A percentile compares a stretch with the other conserved stretches of the same genome.
Conservation (phyloP, 2,113 vertebrate genomes). For the Oryzias melastigma region DNA sequence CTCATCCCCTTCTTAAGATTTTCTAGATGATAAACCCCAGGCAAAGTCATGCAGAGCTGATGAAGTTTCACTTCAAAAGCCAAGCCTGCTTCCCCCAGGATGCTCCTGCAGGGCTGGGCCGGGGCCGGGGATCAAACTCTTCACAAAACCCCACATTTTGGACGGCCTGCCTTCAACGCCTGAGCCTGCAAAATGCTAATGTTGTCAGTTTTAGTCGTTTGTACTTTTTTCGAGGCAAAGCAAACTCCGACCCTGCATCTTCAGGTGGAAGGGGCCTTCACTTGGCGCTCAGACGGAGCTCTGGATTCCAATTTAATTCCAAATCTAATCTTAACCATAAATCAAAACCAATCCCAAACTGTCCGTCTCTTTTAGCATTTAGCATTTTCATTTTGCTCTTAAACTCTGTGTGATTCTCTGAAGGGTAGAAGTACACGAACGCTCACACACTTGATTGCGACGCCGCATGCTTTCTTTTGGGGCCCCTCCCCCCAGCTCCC, state of each 20-base stretch:
- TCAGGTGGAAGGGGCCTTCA: background rate
- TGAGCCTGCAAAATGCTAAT: background rate
- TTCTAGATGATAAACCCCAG: background rate
- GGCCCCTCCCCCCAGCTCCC: slow-evolving; percentile 5
- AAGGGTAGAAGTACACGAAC: slow-evolving; percentile 23
- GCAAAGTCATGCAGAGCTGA: background rate
- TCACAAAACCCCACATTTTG: background rate
- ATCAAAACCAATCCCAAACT: slow-evolving; percentile 4
- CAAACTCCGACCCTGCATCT: background rate
- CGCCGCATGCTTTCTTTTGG: too few relatives aligned
- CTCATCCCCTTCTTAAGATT: too few relatives aligned
- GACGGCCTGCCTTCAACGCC: background rate
- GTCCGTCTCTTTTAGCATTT: slow-evolving; percentile 1
- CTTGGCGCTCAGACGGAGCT: background rate
- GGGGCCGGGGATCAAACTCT: background rate
- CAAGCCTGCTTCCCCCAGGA: background rate
- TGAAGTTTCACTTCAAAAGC: background rate
- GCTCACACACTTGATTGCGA: background rate
- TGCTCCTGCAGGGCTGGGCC: background rate
- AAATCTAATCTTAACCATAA: background rate
- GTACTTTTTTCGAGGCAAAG: background rate
- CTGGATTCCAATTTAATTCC: background rate
- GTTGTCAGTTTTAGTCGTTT: background rate
- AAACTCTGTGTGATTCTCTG: slow-evolving; percentile 24
- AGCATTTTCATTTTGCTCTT: slow-evolving; percentile 4